Base-by-base conservation (phyloP, 2,888 invertebrate species). In the Pocota personata region DNA sequence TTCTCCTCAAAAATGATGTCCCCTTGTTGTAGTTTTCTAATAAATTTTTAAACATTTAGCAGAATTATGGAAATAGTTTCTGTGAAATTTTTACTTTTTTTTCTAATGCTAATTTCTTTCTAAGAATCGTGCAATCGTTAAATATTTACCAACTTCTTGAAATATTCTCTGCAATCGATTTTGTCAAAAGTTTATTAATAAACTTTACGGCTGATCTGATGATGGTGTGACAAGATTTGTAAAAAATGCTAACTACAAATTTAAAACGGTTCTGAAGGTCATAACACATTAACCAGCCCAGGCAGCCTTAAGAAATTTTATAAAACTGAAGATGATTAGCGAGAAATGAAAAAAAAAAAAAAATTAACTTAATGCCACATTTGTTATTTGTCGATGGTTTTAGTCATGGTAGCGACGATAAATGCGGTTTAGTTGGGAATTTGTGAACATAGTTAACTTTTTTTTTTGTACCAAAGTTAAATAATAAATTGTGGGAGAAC, bases 181-280 rank as follows among this genome's bases (percentile, higher is more conserved):
- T 8, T 0, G 4, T 12, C 24, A 24, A 30, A 48, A 24, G 4
- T 24, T 24, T 24, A 24, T 24, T 3, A 24, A 24, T 24, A 24
- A 24, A 24, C 24, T 24, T 4, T 24, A 24, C 24, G 24, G 4
- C 24, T 4, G 24, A n/a, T 4, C 2, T 24, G 24, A 24, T 24
- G 24, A 24, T 24, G 24, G 24, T 24, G 24, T 4, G 24, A 24
- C 2, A 24, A 24, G 4, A 24, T 24, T n/a, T n/a, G n/a, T n/a
- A n/a, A n/a, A n/a, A 24, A 24, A 30, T 30, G 46, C 30, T 24
- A n/a, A 12, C 48, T 35, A 12, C 16, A 50, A 71, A 21, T 35
- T 55, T 37, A 19, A 72, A 75, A 75, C 46, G 62, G 64, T 71
- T 40, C 32, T 43, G 64, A 76, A 82, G 76, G 82, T 71, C 64